A percentile compares a stretch with the other conserved stretches of the same genome.
phyloP scores from a whole-genome alignment of 2,888 invertebrate species.

The Drosophila infuscata region DNA sequence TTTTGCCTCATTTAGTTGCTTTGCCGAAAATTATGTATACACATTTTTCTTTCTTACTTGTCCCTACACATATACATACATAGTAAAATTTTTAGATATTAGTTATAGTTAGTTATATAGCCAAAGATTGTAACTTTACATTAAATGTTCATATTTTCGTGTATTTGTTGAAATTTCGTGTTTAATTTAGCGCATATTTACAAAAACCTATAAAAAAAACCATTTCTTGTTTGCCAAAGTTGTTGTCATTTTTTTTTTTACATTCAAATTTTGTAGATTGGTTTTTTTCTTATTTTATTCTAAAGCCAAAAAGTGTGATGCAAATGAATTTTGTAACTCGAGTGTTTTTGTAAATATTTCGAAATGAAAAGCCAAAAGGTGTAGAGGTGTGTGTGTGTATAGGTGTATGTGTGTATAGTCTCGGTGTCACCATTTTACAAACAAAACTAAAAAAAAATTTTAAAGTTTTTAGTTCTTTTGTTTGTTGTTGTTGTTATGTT shows the following conservation, averaged over 20 bases:
- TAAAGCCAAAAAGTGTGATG: conserved; percentile 31
- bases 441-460: conserved; percentile 34
- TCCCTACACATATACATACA: conserved; percentile 58
- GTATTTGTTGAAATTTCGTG: conserved; percentile 39
- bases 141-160: conserved; percentile 54
- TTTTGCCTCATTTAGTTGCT: conserved; percentile 77
- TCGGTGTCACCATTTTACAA: conserved; percentile 76
- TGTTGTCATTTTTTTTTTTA: conserved; percentile 30
- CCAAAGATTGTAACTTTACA: conserved; percentile 68
- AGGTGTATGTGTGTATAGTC: conserved; percentile 18
- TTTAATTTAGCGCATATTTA: conserved; percentile 84
- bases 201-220: conserved; percentile 83
- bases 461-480: conserved; percentile 18
- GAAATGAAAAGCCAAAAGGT: conserved; percentile 57
- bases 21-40: conserved; percentile 76
- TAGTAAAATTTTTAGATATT: conserved; percentile 57
- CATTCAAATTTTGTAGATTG: conserved; percentile 28
- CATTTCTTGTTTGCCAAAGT: conserved; percentile 39
- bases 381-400: conserved; percentile 29
- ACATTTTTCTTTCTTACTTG: conserved; percentile 52
- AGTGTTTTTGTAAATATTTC: conserved; percentile 56
- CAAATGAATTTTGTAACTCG: conserved; percentile 12
- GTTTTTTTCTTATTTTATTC: conserved; percentile 5
- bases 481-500: conserved; percentile 4
- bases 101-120: conserved; percentile 57